These are phyloP conservation scores for Globodera ellingtonae DNA, from an alignment of 1,140 invertebrate genomes.

Conservation along the genomic window DNA sequence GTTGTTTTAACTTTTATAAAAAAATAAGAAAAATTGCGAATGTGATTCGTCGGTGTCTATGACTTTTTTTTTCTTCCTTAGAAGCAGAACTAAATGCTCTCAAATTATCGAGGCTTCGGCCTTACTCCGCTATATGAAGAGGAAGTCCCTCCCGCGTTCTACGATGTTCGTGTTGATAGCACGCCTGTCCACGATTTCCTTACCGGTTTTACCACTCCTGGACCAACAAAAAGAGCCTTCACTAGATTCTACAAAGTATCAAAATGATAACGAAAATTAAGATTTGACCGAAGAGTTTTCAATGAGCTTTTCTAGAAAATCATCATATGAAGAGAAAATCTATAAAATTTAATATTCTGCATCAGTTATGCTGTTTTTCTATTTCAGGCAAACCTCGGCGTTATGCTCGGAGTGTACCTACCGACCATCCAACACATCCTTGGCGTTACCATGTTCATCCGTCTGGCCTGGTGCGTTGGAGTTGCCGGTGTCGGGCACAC, in stretches of 20 bases:
- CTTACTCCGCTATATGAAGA: slow-evolving; percentile 33
- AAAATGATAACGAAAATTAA: not conserved
- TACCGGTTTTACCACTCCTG: slow-evolving; percentile 17
- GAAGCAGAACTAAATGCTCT: not conserved
- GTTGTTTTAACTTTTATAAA: not conserved
- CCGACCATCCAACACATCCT: slow-evolving; percentile 99
- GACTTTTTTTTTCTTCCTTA: not conserved
- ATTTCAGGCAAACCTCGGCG: slow-evolving; percentile 75
- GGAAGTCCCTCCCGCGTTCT: slow-evolving; percentile 13
- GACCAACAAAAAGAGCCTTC: slow-evolving; percentile 24
- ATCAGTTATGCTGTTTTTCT: not conserved
- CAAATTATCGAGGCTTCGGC: slow-evolving; percentile 1
- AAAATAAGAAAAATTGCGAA: no score
- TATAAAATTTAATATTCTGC: not conserved
- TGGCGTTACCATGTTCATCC: slow-evolving; percentile 71
- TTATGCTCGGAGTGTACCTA: slow-evolving; percentile 92
- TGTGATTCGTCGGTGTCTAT: no score
- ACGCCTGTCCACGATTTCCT: slow-evolving; percentile 26
- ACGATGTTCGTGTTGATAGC: slow-evolving; percentile 21
- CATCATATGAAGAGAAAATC: no score
- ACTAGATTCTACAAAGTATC: slow-evolving; percentile 19
- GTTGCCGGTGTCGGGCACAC: slow-evolving; percentile 89
- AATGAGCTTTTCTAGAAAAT: no score
- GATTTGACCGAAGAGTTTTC: no score
- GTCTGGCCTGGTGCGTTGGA: slow-evolving; percentile 94